Conservation (phyloP, 2,797 vertebrate species). For the Setipinna tenuifilis region DNA sequence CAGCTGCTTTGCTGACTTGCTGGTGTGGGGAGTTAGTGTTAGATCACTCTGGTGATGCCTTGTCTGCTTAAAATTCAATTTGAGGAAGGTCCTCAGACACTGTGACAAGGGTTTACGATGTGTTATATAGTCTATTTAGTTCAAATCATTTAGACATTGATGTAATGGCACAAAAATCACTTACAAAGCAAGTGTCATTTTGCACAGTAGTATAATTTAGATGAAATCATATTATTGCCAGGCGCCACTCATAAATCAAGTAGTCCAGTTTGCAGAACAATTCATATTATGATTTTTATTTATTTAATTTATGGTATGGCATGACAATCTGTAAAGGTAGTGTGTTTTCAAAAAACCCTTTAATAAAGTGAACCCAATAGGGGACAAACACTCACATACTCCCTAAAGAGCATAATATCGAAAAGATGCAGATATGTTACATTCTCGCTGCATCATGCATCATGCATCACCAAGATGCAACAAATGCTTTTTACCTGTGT, state of each 20-base stretch:
- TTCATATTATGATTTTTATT: neutral
- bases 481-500: too few species aligned
- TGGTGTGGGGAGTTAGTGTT: conserved; percentile 56
- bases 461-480: too few species aligned
- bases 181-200: too few species aligned
- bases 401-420: conserved; percentile 63
- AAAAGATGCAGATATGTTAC: conserved; percentile 53
- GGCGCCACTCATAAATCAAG: neutral
- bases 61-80: too few species aligned
- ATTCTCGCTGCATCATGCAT: too few species aligned
- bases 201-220: too few species aligned
- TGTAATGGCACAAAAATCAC: too few species aligned
- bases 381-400: neutral
- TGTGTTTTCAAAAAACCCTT: too few species aligned
- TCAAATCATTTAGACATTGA: too few species aligned
- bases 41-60: conserved; percentile 47
- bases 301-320: neutral
- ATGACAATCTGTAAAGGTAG: neutral
- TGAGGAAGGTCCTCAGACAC: too few species aligned
- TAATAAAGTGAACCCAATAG: neutral
- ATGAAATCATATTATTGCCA: too few species aligned
- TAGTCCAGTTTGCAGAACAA: too few species aligned
- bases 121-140: neutral
- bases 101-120: neutral
- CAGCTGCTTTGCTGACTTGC: conserved; percentile 74